phyloP scores from a whole-genome alignment of 2,797 vertebrate genomes.

The Momotus momota region DNA sequence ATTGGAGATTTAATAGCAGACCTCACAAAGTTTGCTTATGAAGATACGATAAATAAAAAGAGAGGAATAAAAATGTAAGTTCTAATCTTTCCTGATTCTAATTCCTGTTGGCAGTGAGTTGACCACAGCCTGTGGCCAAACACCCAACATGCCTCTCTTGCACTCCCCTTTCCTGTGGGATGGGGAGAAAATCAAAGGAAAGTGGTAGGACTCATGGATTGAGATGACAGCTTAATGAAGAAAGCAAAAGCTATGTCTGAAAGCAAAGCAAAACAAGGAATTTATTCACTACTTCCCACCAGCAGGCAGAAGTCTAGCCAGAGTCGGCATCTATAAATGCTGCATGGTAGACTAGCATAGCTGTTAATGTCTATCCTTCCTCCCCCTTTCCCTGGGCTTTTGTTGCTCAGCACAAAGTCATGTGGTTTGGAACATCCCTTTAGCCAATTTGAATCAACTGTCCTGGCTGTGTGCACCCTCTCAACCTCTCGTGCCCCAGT shows the following conservation, averaged over 20 bases:
- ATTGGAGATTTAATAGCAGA: neutral
- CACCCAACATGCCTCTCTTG: accelerated
- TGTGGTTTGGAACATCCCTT: neutral
- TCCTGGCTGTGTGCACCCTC: neutral
- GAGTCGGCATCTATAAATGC: neutral
- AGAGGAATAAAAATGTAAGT: neutral
- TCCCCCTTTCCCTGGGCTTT: neutral
- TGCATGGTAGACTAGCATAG: neutral
- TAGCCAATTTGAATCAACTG: neutral
- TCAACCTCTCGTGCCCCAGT: accelerated
- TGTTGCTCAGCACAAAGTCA: neutral
- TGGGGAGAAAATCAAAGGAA: neutral
- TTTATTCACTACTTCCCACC: neutral
- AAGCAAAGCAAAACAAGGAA: neutral
- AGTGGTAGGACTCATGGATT: neutral
- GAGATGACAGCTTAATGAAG: neutral
- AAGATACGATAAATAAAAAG: neutral
- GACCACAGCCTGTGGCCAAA: neutral
- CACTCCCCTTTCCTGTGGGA: neutral
- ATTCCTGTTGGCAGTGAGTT: neutral
- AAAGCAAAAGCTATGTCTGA: neutral
- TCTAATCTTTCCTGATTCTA: neutral
- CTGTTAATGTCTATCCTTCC: neutral
- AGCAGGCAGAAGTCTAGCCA: neutral
- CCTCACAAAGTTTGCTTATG: neutral